Conservation (phyloP, 2,113 vertebrate genomes). For the Capricornis sumatraensis region DNA sequence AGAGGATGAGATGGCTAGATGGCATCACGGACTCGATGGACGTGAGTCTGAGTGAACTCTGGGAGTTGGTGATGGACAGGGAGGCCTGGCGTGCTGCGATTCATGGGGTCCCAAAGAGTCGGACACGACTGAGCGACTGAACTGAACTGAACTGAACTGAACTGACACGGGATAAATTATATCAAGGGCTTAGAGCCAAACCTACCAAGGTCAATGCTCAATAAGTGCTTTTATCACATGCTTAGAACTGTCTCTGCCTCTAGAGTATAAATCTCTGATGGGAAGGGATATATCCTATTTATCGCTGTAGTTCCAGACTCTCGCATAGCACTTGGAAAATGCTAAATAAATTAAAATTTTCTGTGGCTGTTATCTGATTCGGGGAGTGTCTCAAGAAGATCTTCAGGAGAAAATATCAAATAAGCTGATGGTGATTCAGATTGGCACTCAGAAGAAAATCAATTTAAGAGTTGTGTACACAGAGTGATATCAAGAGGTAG, state of each 20-base stretch:
- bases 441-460: neutral
- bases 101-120: too few species aligned
- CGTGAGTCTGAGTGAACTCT: too few species aligned
- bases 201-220: neutral
- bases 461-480: neutral
- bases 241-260: neutral
- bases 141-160: too few species aligned
- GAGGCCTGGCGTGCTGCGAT: too few species aligned
- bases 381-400: neutral
- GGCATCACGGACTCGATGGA: too few species aligned
- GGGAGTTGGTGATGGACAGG: too few species aligned
- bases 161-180: neutral
- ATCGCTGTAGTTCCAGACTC: neutral
- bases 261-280: neutral
- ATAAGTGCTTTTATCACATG: neutral
- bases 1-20: too few species aligned
- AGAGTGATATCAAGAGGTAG: neutral
- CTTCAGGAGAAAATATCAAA: neutral
- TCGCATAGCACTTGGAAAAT: neutral
- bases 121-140: too few species aligned
- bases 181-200: neutral
- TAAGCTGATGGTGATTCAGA: neutral
- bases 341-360: neutral
- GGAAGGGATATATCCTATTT: neutral
- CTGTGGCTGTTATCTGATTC: neutral